Conservation (phyloP, 2,113 vertebrate species). For the Hippocampus zosterae region DNA sequence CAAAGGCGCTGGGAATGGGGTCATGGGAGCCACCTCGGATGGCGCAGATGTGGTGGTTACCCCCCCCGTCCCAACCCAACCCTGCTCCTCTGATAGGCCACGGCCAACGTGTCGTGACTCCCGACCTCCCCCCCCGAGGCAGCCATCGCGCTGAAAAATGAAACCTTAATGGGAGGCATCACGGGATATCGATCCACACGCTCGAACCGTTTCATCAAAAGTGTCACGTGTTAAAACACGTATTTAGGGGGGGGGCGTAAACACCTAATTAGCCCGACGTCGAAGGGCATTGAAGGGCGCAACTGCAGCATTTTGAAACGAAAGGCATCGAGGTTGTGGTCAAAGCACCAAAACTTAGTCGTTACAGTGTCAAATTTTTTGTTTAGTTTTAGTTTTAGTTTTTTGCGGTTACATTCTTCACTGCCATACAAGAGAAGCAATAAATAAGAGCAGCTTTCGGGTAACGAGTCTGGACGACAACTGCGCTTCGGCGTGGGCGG, state of each 20-base stretch:
- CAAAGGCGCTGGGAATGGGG: conserved; percentile 48
- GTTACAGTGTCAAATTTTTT: neutral
- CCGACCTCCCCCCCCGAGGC: conserved; percentile 3
- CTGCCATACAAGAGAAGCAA: too few species aligned
- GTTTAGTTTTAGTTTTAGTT: neutral
- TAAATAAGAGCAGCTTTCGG: too few species aligned
- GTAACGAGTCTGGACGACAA: too few species aligned
- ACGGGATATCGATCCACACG: conserved; percentile 13
- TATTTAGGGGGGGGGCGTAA: neutral
- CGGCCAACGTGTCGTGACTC: neutral
- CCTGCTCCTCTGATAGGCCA: conserved; percentile 1
- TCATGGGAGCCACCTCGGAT: conserved; percentile 66
- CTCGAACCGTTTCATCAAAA: conserved; percentile 18
- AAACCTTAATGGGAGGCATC: conserved; percentile 19
- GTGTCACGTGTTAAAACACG: conserved; percentile 2
- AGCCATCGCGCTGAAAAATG: conserved; percentile 13
- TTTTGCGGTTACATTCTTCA: neutral
- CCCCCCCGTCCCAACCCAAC: conserved; percentile 7
- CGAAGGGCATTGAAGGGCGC: neutral
- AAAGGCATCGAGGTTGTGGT: neutral
- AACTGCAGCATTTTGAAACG: neutral
- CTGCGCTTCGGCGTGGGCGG: too few species aligned
- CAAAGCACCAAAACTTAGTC: neutral
- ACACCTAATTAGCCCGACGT: neutral
- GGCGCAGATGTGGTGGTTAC: conserved; percentile 46